A percentile compares a stretch with the other conserved stretches of the same genome.
Conservation (phyloP, 1,140 invertebrate species). For the Scaptomyza montana region DNA sequence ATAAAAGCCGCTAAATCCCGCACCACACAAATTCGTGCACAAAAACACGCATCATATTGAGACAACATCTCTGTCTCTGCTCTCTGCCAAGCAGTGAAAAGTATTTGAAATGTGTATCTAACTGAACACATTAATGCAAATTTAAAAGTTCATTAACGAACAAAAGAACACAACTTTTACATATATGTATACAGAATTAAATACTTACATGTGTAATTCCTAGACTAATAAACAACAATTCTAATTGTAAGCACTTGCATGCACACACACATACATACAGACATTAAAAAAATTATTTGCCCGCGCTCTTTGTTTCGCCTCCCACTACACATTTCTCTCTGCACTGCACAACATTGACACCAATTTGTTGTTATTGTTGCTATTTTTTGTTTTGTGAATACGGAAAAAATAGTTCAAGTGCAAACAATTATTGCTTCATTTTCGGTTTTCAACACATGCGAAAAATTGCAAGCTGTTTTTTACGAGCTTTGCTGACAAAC, state of each 20-base stretch:
- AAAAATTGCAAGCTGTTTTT: constrained; percentile 38
- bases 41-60: not conserved
- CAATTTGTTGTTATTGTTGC: constrained; percentile 35
- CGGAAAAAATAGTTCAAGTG: constrained; percentile 55
- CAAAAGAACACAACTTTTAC: constrained; percentile 36
- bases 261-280: not conserved
- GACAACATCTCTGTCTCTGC: constrained; percentile 6
- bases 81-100: constrained; percentile 48
- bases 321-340: constrained; percentile 8
- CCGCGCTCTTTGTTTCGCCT: constrained; percentile 7
- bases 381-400: constrained; percentile 10
- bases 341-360: constrained; percentile 47
- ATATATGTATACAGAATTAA: constrained; percentile 39
- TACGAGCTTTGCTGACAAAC: constrained; percentile 22
- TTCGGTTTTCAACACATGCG: constrained; percentile 15
- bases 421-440: constrained; percentile 47
- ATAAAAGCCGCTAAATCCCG: constrained; percentile 33
- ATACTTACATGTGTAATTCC: constrained; percentile 47
- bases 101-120: constrained; percentile 46
- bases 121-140: constrained; percentile 49
- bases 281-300: constrained; percentile 8
- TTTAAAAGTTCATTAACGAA: constrained; percentile 54
- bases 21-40: constrained; percentile 29
- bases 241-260: constrained; percentile 42
- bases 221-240: constrained; percentile 50